Conservation (phyloP, 1,140 invertebrate genomes). For the Bombus waltoni region DNA sequence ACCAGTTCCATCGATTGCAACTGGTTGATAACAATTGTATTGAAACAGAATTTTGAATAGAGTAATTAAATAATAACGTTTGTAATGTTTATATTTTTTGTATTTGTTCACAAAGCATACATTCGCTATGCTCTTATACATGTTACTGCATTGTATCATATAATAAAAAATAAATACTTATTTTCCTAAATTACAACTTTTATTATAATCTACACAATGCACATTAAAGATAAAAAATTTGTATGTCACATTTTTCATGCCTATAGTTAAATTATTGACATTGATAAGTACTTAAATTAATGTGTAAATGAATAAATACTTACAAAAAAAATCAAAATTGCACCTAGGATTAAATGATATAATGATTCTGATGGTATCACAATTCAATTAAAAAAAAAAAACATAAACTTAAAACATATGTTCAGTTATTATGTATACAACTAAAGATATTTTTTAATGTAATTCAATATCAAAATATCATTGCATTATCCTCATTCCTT, state of each 20-base stretch:
- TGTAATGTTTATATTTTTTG: constrained; percentile 55
- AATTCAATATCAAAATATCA: constrained; percentile 51
- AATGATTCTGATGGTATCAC: neutral
- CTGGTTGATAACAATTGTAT: constrained; percentile 57
- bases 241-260: neutral
- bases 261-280: neutral
- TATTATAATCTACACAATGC: constrained; percentile 20
- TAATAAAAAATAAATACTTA: constrained; percentile 73
- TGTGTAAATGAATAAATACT: constrained; percentile 5
- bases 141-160: constrained; percentile 55
- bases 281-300: constrained; percentile 1
- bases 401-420: neutral
- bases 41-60: constrained; percentile 75
- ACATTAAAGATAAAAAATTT: neutral
- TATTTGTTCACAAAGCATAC: constrained; percentile 54
- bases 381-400: neutral
- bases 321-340: neutral
- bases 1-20: constrained; percentile 73
- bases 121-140: constrained; percentile 62
- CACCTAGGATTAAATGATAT: neutral
- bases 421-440: neutral
- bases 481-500: constrained; percentile 36
- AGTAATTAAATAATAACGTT: constrained; percentile 29
- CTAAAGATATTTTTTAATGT: constrained; percentile 7
- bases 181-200: constrained; percentile 64